Evolutionary conservation across 2,113 vertebrate genomes (phyloP), one percentile per base, ranked within the genome.

Genomic region (Centropus bengalensis): DNA sequence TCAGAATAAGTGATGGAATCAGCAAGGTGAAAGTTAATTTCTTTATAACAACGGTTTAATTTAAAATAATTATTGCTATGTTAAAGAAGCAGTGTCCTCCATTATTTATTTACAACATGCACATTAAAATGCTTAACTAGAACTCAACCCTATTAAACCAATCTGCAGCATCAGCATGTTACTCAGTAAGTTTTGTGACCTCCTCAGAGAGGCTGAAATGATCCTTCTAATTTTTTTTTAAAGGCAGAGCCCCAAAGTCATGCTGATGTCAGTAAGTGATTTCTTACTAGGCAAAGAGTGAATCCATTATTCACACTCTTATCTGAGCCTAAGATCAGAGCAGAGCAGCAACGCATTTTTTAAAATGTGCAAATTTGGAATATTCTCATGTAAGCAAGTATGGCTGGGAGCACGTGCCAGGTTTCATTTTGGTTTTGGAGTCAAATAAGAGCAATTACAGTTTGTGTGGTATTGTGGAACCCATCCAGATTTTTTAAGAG

Each of bases 401-500:
- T 85, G 92, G 97, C 94, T 82, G 51, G 80, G 93, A 83, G 32
- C 32, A 5, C 21, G 82, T 97, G 98, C 97, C 98, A 98, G 97
- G 97, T 97, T 98, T 98, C 97, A 96, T 98, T 98, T 97, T 77
- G 96, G 96, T 96, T 97, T 97, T 97, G 98, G 97, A 97, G 97
- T 96, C 97, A 96, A 98, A 96, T 94, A 89, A 97, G 97, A 97
- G 96, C 97, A 96, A 97, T 98, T 97, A 92, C 98, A 12, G 97
- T 97, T 97, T 98, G 98, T 98, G 98, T 98, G 98, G 98, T 97
- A 98, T 98, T 97, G 93, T 98, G 98, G 98, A 98, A 97, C 91
- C 94, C 91, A 45, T 98, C 98, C 98, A 98, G 98, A 91, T 89
- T 95, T 96, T 83, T 98, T 97, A 97, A 98, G 98, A 98, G 98